Conservation (phyloP, 2,888 invertebrate species). For the Pteria penguin region DNA sequence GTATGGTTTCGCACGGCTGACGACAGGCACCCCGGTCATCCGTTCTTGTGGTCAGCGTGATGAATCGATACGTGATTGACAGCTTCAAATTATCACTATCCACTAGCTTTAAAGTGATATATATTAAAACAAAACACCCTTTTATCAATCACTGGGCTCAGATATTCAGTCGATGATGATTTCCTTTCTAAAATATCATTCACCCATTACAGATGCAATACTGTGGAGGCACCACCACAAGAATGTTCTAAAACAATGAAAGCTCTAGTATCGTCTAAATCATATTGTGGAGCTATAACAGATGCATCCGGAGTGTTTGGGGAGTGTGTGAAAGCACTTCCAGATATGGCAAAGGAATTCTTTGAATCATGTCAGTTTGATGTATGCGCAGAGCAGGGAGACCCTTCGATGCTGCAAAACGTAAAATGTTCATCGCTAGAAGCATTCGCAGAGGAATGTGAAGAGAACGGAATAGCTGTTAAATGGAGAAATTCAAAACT, state of each 20-base stretch:
- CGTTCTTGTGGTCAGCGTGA: no score
- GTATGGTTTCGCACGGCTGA: no score
- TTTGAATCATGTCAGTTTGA: constrained; percentile 45
- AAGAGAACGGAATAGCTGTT: constrained; percentile 34
- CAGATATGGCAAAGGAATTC: constrained; percentile 26
- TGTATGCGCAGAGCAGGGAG: constrained; percentile 38
- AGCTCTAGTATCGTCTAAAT: constrained; percentile 4
- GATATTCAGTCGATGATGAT: neutral
- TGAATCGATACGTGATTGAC: no score
- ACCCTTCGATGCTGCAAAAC: constrained; percentile 3
- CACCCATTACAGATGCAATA: constrained; percentile 29
- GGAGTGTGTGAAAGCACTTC: constrained; percentile 32
- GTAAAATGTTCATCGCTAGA: constrained; percentile 45
- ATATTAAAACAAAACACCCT: no score
- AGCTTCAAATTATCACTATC: no score
- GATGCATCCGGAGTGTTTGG: constrained; percentile 38
- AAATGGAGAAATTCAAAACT: constrained; percentile 41
- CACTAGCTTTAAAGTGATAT: no score
- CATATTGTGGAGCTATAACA: constrained; percentile 34
- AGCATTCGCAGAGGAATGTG: constrained; percentile 46
- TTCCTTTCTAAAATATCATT: no score
- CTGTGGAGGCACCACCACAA: constrained; percentile 4
- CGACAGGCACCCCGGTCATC: no score
- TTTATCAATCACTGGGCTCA: no score
- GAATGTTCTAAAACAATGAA: constrained; percentile 22